Percentiles rank a stretch among this genome's conserved stretches.
Evolutionary conservation across 2,888 invertebrate species (phyloP).

Genomic region (Ommatoiulus sabulosus): DNA sequence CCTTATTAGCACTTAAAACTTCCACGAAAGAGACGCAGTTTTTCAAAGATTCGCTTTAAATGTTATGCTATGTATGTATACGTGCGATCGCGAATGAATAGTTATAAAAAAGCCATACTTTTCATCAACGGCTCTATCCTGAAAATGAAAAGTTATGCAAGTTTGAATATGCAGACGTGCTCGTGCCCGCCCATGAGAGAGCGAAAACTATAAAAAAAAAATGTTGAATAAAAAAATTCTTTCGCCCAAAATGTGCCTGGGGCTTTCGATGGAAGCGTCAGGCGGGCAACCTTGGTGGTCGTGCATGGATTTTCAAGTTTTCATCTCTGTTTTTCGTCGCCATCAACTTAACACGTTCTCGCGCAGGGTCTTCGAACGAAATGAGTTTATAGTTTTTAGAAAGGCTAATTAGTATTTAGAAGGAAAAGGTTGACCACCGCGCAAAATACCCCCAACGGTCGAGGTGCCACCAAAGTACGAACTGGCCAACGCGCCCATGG

Average conservation of each 20-base stretch:
- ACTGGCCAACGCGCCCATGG: not conserved
- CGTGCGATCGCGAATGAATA: not conserved
- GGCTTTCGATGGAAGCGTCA: slow-evolving; percentile 16
- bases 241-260: slow-evolving; percentile 12
- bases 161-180: slow-evolving; percentile 35
- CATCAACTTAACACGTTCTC: slow-evolving; percentile 36
- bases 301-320: slow-evolving; percentile 35
- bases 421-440: slow-evolving; percentile 35
- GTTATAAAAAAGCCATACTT: not conserved
- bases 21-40: not conserved
- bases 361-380: slow-evolving; percentile 32
- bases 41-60: not conserved
- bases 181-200: not conserved
- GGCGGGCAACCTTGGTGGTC: slow-evolving; percentile 25
- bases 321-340: slow-evolving; percentile 24
- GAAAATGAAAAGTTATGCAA: slow-evolving; percentile 24
- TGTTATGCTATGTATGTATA: not conserved
- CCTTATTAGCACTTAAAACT: not conserved
- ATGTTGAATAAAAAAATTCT: not conserved
- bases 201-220: not conserved
- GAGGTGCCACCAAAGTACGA: slow-evolving; percentile 13
- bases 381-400: slow-evolving; percentile 36
- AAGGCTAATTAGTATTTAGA: slow-evolving; percentile 37
- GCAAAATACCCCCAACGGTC: not conserved
- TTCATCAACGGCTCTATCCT: slow-evolving; percentile 1